A percentile compares a stretch with the other conserved stretches of the same genome.
These are phyloP conservation scores for Anadara kagoshimensis DNA, from an alignment of 1,140 invertebrate genomes.

Conservation along the genomic window DNA sequence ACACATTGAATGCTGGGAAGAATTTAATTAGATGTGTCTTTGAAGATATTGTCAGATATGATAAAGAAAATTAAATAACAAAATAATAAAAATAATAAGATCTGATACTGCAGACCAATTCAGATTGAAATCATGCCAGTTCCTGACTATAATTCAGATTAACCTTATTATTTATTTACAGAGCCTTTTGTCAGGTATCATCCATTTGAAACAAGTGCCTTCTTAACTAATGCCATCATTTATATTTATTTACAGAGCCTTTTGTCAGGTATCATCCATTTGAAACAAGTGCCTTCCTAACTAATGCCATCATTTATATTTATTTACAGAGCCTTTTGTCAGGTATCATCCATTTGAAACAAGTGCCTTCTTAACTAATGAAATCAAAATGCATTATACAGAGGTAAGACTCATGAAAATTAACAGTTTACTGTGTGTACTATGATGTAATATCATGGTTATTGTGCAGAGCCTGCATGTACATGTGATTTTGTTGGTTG, in stretches of 20 bases:
- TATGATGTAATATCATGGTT: too few relatives aligned
- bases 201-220: constrained; percentile 90
- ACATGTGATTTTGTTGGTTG: too few relatives aligned
- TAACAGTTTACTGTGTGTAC: too few relatives aligned
- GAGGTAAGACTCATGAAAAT: constrained; percentile 74
- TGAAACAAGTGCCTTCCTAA: constrained; percentile 88
- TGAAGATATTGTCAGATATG: too few relatives aligned
- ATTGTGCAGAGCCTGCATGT: too few relatives aligned
- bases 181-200: constrained; percentile 89
- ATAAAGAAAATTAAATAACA: too few relatives aligned
- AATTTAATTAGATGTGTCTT: too few relatives aligned
- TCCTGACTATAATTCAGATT: too few relatives aligned
- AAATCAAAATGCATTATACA: constrained; percentile 87
- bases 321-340: constrained; percentile 82
- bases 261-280: constrained; percentile 90
- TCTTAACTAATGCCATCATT: constrained; percentile 80
- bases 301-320: constrained; percentile 74
- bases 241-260: constrained; percentile 77
- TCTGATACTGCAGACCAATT: too few relatives aligned
- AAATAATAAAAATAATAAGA: too few relatives aligned
- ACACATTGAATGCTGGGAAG: too few relatives aligned
- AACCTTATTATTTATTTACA: constrained; percentile 34
- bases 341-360: constrained; percentile 93
- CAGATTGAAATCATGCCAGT: too few relatives aligned
- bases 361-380: constrained; percentile 84